Evolutionary conservation across 1,140 invertebrate species (phyloP), one percentile per base, ranked within the genome.

Genomic region (Ctenoplectra terminalis): DNA sequence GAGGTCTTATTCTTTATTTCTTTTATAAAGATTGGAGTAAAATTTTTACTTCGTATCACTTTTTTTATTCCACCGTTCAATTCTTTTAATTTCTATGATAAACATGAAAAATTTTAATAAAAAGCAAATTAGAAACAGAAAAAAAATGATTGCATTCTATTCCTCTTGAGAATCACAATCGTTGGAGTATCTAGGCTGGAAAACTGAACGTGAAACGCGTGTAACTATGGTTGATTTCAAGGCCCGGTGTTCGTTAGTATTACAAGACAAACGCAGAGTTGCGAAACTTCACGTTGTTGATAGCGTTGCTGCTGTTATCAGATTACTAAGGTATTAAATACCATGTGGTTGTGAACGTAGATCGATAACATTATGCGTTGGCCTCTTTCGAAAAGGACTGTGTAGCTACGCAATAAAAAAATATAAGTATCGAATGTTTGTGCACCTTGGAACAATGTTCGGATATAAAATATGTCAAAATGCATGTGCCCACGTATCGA

Each of bases 201-300:
- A 76, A 70, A 81, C 40, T 52, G n/a, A 69, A 8, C 37, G 54
- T 69, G 78, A 72, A 86, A 61, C 66, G 48, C 43, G 50, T 50
- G 54, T 50, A 73, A 61, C 48, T 48, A 60, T 23, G 26, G 23
- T 37, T 29, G 34, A 61, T 63, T 40, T 72, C 85, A 81, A 84
- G 82, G 81, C 54, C 60, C 46, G n/a, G 37, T n/a, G 15, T 78
- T 87, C 77, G 85, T 87, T 87, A 87, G 78, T 82, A 84, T 87
- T 87, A 87, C 85, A 82, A 87, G 85, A 69, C 77, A 69, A 87
- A 54, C 63, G 74, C 54, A 56, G 64, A 74, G 56, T 88, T 88
- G 69, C 82, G 86, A 88, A 88, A 87, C 50, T 60, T 54, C 29
- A 56, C 84, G 63, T 31, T 61, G 79, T 74, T 75, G 77, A 81